Base-by-base conservation (phyloP, 2,888 invertebrate genomes). In the Microdon myrmicae region DNA sequence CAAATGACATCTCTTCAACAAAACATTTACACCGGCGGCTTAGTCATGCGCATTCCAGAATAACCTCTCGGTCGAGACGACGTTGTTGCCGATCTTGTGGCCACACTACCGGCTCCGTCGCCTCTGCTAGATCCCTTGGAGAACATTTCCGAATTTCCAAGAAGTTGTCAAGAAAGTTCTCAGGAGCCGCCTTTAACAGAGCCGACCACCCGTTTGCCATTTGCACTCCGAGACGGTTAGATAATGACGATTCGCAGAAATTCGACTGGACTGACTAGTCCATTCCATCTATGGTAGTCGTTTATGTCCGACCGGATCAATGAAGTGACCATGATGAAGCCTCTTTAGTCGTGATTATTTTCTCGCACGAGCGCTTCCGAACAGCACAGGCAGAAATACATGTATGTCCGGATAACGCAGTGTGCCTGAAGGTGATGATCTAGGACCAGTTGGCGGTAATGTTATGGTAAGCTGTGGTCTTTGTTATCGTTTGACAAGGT, bases 191-290 rank as follows among this genome's bases (percentile, higher is more conserved):
- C 53, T 59, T 59, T 53, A 53, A 53, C 29, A 45, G 45, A 22
- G 41, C 53, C 53, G 59, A 59, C 53, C 59, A 59, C 53, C 59
- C 59, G 53, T 53, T 53, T 39, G 59, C 41, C n/a, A 14, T 38
- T 38, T 19, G 3, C 6, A 9, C 4, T 16, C n/a, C 13, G 13
- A 49, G 16, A 32, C 29, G 55, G 39, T 64, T 58, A 58, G 64
- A 64, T 32, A 29, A 43, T 26, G 56, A 43, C 23, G 48, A 64
- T 64, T 64, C 64, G 38, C 47, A 47, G 64, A 64, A 64, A 47
- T 58, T 58, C 47, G 64, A 31, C 58, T 64, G 64, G 44, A n/a
- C 25, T 31, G 31, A 3, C 3, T 37, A 8, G 8, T 14, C 31
- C 13, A 20, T 49, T 3, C 20, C 38, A 26, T 28, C 32, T 22